Conservation (phyloP, 2,797 vertebrate genomes). For the Fratercula arctica region DNA sequence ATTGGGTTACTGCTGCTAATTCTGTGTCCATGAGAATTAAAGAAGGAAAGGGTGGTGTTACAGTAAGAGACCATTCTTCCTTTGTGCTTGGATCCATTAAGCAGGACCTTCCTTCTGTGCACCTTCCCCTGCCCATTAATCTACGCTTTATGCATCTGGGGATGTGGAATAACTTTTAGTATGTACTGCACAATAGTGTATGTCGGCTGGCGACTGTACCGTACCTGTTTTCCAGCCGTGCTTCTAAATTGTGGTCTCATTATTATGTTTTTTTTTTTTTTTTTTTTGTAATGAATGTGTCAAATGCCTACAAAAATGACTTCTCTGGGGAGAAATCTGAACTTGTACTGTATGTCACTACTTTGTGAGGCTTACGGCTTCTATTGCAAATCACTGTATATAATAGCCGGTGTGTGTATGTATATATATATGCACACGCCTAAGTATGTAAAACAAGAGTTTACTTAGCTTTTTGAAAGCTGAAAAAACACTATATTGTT, state of each 20-base stretch:
- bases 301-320: neutral
- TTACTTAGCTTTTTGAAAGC: neutral
- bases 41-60: neutral
- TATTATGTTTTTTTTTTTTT: neutral
- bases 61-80: no score
- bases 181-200: neutral
- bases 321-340: neutral
- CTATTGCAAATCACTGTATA: neutral
- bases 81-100: no score
- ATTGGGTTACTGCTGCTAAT: neutral
- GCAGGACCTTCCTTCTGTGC: neutral
- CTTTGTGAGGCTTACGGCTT: neutral
- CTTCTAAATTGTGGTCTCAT: neutral
- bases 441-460: neutral
- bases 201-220: neutral
- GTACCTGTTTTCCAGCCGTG: neutral
- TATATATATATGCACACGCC: fast-evolving
- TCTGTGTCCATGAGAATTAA: neutral
- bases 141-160: neutral
- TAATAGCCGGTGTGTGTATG: neutral
- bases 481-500: neutral
- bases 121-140: neutral
- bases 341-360: neutral
- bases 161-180: neutral
- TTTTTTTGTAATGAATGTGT: neutral